Evolutionary conservation across 2,797 vertebrate genomes (phyloP).

Genomic region (Salarias fasciatus): DNA sequence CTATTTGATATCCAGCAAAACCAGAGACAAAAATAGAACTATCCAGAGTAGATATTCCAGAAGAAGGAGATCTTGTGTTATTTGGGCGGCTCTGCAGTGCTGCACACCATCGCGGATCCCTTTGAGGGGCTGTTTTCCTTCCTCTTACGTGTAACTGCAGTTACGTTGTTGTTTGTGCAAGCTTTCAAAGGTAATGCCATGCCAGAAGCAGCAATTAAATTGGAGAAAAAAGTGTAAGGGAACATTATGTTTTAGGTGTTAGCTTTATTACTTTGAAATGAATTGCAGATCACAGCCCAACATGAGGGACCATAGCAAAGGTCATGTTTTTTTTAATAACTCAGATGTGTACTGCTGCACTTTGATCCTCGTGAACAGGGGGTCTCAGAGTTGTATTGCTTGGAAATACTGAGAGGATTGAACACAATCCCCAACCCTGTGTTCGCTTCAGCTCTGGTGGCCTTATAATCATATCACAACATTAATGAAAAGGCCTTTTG

Average conservation of each 20-base stretch:
- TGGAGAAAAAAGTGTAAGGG: background rate
- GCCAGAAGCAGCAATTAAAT: background rate
- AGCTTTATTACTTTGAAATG: no score
- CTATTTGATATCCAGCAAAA: background rate
- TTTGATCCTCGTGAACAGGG: slow-evolving; percentile 1
- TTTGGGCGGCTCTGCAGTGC: background rate
- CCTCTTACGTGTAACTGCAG: background rate
- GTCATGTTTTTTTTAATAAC: background rate
- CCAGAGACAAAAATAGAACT: background rate
- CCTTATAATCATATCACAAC: slow-evolving; percentile 57
- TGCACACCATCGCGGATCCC: background rate
- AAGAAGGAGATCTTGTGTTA: background rate
- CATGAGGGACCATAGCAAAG: background rate
- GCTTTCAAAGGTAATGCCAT: background rate
- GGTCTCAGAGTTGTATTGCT: slow-evolving; percentile 12
- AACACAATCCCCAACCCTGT: slow-evolving; percentile 20
- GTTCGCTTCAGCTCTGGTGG: slow-evolving; percentile 37
- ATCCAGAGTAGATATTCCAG: background rate
- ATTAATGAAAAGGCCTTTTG: slow-evolving; percentile 65
- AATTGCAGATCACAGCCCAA: background rate
- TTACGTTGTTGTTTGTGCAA: background rate
- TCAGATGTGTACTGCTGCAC: background rate
- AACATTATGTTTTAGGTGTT: background rate
- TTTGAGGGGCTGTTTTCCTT: background rate
- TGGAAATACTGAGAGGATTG: slow-evolving; percentile 18